Conservation (phyloP, 2,888 invertebrate species). For the Pteria penguin region DNA sequence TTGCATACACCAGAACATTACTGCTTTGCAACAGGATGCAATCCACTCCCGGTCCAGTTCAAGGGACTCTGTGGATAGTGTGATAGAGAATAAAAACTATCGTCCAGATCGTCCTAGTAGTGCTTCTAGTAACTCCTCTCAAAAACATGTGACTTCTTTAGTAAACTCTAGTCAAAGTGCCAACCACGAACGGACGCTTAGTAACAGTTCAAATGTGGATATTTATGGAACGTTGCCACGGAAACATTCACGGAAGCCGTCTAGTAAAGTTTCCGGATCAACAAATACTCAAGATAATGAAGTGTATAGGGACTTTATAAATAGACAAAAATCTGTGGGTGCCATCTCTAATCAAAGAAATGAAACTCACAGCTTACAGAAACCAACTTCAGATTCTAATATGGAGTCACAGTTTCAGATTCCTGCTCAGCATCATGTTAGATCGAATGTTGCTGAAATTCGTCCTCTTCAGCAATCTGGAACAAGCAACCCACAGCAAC, state of each 20-base stretch:
- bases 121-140: conserved; percentile 5
- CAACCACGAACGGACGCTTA: not conserved
- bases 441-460: conserved; percentile 58
- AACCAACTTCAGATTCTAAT: conserved; percentile 7
- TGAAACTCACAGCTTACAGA: not conserved
- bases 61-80: conserved; percentile 54
- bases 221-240: conserved; percentile 69
- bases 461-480: conserved; percentile 55
- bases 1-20: conserved; percentile 13
- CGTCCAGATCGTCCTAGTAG: conserved; percentile 26
- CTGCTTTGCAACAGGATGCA: conserved; percentile 35
- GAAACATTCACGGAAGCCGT: conserved; percentile 55
- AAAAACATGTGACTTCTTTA: not conserved
- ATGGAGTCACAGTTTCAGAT: conserved; percentile 29
- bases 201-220: conserved; percentile 52
- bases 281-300: conserved; percentile 60
- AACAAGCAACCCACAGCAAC: not conserved
- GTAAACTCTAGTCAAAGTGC: conserved; percentile 12
- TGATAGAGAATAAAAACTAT: conserved; percentile 50
- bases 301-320: conserved; percentile 66
- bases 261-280: conserved; percentile 50
- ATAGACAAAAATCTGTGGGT: conserved; percentile 60
- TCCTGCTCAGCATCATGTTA: conserved; percentile 41
- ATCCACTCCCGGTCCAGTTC: conserved; percentile 56
- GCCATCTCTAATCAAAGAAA: conserved; percentile 29